Evolutionary conservation across 92 coral and sea anemone genomes (phyloP).

Genomic region (Heteractis magnifica): DNA sequence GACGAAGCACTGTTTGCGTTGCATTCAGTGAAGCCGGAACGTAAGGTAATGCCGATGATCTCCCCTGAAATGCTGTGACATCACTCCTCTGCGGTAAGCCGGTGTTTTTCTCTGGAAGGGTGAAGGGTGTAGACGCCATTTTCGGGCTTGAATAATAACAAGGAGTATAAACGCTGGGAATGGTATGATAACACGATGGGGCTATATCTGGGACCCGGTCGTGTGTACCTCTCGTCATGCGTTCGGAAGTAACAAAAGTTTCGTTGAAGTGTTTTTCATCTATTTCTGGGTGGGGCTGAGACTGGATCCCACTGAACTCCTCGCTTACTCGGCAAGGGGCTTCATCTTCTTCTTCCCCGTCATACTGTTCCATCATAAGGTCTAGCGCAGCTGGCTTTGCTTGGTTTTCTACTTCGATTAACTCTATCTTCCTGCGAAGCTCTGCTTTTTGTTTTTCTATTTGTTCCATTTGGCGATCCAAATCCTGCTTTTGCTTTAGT

Average conservation of each 20-base stretch:
- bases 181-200: neutral
- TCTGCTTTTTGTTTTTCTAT: constrained; percentile 31
- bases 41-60: neutral
- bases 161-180: neutral
- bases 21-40: neutral
- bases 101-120: neutral
- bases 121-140: neutral
- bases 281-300: neutral
- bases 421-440: constrained; percentile 25
- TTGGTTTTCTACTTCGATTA: constrained; percentile 24
- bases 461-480: constrained; percentile 48
- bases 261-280: neutral
- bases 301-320: neutral
- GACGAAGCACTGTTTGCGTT: neutral
- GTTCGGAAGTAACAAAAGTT: neutral
- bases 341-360: neutral
- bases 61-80: neutral
- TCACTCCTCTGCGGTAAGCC: neutral
- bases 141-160: neutral
- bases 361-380: neutral
- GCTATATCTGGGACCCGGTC: neutral
- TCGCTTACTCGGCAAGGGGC: neutral
- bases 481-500: constrained; percentile 43
- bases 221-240: neutral
- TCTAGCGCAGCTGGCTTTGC: constrained; percentile 36